Conservation (phyloP, 2,797 vertebrate genomes). For the Harpagifer antarcticus region DNA sequence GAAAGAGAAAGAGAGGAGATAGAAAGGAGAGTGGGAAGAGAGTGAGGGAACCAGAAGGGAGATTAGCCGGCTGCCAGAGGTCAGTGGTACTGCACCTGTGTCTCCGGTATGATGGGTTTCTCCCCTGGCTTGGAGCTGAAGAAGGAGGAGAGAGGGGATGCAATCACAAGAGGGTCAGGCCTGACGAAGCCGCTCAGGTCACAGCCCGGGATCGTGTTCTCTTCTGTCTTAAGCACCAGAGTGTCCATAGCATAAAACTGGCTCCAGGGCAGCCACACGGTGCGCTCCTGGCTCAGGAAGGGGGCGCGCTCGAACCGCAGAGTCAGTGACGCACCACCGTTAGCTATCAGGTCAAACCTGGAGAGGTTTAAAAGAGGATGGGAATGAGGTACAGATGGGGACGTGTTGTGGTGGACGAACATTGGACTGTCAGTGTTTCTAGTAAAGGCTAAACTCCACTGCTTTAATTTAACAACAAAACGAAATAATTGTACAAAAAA, state of each 20-base stretch:
- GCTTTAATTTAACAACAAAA: constrained; percentile 43
- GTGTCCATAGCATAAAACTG: constrained; percentile 99
- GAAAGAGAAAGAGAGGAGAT: constrained; percentile 64
- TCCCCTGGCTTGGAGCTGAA: constrained; percentile 93
- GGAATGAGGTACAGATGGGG: constrained; percentile 71
- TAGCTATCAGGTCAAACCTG: constrained; percentile 98
- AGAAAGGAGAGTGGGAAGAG: constrained; percentile 66
- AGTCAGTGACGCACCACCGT: constrained; percentile 94
- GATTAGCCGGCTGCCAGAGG: constrained; percentile 80
- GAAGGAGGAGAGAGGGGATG: constrained; percentile 97
- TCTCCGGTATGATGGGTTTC: constrained; percentile 97
- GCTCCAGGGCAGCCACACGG: constrained; percentile 98
- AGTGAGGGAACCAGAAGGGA: constrained; percentile 73
- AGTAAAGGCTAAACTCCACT: constrained; percentile 45
- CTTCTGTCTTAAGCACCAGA: constrained; percentile 97
- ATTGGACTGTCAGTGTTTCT: constrained; percentile 49
- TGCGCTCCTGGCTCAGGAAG: constrained; percentile 97
- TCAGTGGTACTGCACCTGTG: constrained; percentile 90
- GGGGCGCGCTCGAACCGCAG: constrained; percentile 97
- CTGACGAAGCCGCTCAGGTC: constrained; percentile 97
- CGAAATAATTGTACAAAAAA: background rate
- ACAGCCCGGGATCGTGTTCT: constrained; percentile 99
- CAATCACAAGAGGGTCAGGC: constrained; percentile 96
- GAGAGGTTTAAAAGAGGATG: constrained; percentile 79
- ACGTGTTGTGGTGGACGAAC: constrained; percentile 58